Evolutionary conservation across 2,888 invertebrate species (phyloP).

Genomic region (Rhimphoctona megacephalus): DNA sequence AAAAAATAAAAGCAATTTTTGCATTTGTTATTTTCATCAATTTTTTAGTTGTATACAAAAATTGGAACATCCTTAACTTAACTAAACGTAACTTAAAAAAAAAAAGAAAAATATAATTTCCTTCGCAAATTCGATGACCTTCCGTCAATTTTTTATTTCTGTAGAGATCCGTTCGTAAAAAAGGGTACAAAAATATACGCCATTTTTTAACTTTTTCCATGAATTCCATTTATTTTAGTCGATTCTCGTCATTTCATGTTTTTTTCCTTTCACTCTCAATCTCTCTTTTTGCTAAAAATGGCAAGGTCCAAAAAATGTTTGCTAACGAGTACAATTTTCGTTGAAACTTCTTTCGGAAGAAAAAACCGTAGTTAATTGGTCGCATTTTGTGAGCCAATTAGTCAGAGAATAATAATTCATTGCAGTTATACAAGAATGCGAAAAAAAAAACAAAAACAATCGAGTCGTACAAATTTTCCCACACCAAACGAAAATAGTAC

Average conservation of each 20-base stretch:
- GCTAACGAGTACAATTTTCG: not conserved
- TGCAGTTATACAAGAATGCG: not conserved
- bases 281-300: not conserved
- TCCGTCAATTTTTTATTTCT: not conserved
- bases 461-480: slow-evolving; percentile 3
- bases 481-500: slow-evolving; percentile 20
- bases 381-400: not conserved
- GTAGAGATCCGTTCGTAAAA: not conserved
- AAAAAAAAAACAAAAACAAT: not conserved
- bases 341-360: not conserved
- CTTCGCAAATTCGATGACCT: not conserved
- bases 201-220: not conserved
- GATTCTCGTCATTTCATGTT: not conserved
- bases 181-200: not conserved
- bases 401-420: not conserved
- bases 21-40: not conserved
- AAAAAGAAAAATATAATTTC: not conserved
- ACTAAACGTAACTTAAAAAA: not conserved
- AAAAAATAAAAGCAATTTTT: not conserved
- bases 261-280: slow-evolving; percentile 10
- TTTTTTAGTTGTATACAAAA: not conserved
- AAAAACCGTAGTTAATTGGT: not conserved
- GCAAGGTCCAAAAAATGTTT: not conserved
- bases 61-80: not conserved
- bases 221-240: not conserved